Evolutionary conservation across 2,888 invertebrate species (phyloP).

Genomic region (Acrobasis consociella): DNA sequence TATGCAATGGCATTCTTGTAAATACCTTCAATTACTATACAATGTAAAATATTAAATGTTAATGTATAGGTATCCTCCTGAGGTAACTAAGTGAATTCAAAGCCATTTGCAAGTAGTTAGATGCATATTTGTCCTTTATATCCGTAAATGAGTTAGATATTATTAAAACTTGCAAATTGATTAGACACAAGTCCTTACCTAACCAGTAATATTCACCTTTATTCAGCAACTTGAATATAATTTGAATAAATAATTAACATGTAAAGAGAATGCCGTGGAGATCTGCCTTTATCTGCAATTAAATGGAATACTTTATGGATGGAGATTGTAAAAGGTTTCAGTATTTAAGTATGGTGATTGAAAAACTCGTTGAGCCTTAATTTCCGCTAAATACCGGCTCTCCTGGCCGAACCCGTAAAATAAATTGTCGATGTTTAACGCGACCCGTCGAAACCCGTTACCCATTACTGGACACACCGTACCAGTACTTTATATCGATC

Average conservation of each 20-base stretch:
- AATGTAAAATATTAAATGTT: too few relatives aligned
- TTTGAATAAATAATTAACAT: constrained; percentile 21
- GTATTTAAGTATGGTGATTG: constrained; percentile 31
- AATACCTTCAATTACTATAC: too few relatives aligned
- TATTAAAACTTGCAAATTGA: neutral
- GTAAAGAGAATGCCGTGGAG: constrained; percentile 8
- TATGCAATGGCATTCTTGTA: too few relatives aligned
- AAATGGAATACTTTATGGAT: constrained; percentile 20
- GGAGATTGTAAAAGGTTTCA: constrained; percentile 27
- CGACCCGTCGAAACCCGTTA: constrained; percentile 21
- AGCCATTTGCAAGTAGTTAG: neutral
- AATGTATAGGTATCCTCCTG: too few relatives aligned
- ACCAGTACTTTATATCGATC: constrained; percentile 21
- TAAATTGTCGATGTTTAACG: constrained; percentile 25
- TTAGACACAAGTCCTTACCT: neutral
- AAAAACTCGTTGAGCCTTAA: constrained; percentile 41
- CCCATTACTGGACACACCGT: constrained; percentile 18
- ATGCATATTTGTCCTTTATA: neutral
- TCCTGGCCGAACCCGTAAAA: constrained; percentile 22
- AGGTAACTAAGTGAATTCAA: too few relatives aligned
- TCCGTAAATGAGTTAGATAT: neutral
- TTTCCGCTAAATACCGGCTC: constrained; percentile 26
- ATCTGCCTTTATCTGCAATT: constrained; percentile 13
- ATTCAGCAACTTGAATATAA: constrained; percentile 18
- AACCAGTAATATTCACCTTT: neutral